These are phyloP conservation scores for Pogona vitticeps DNA, from an alignment of 2,113 vertebrate genomes.

Conservation along the genomic window DNA sequence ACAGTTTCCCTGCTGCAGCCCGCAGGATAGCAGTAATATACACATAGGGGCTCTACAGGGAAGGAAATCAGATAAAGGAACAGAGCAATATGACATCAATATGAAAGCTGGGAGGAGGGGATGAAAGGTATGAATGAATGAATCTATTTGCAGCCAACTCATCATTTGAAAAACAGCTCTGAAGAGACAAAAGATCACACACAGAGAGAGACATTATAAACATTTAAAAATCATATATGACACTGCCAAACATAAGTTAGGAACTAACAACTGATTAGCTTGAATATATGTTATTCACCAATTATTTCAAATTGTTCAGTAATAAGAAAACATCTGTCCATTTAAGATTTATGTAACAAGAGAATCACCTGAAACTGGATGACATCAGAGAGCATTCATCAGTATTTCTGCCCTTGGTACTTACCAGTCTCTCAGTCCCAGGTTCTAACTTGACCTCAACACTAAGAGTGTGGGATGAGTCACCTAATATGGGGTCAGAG, in stretches of 20 bases:
- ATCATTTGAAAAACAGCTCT: background rate
- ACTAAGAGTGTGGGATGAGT: conserved; percentile 61
- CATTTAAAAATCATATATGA: background rate
- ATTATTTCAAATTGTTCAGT: background rate
- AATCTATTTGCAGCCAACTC: background rate
- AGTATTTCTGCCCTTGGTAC: conserved; percentile 44
- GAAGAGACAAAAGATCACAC: background rate
- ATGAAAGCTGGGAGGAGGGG: background rate
- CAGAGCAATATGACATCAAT: background rate
- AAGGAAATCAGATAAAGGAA: background rate
- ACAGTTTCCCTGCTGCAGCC: background rate
- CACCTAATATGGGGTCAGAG: conserved; percentile 70
- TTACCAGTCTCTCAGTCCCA: conserved; percentile 76
- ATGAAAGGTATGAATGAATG: background rate
- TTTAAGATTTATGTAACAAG: background rate
- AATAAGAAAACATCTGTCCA: background rate
- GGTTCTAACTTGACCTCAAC: conserved; percentile 79
- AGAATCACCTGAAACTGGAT: background rate
- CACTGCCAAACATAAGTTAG: background rate
- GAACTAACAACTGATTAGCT: background rate
- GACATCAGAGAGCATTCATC: background rate
- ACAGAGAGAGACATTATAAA: background rate
- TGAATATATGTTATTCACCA: background rate
- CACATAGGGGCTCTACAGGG: background rate
- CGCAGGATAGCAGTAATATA: background rate